These are phyloP conservation scores for Paramisgurnus dabryanus DNA, from an alignment of 2,113 vertebrate species.

Conservation along the genomic window DNA sequence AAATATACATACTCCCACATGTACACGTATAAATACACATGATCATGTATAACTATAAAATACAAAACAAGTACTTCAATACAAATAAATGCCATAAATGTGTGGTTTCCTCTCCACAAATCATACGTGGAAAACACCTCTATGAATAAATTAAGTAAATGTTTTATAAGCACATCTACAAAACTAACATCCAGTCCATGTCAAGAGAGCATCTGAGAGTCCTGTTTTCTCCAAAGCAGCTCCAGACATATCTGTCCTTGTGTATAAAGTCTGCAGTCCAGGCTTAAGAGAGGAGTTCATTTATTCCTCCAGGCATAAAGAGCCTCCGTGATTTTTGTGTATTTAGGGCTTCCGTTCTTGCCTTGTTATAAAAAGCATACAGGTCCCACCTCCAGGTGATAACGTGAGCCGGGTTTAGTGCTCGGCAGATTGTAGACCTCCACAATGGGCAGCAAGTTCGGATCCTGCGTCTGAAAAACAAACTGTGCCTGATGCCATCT, in stretches of 20 bases:
- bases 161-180: constrained; percentile 42
- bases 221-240: constrained; percentile 54
- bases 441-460: constrained; percentile 87
- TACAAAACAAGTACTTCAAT: constrained; percentile 55
- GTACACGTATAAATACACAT: constrained; percentile 68
- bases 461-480: constrained; percentile 87
- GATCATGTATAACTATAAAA: constrained; percentile 46
- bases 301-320: background rate
- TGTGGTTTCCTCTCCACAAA: constrained; percentile 51
- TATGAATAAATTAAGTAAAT: constrained; percentile 66
- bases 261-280: constrained; percentile 65
- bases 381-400: constrained; percentile 91
- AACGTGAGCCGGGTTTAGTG: constrained; percentile 76
- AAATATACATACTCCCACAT: constrained; percentile 61
- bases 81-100: constrained; percentile 48
- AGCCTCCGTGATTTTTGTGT: background rate
- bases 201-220: constrained; percentile 63
- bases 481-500: constrained; percentile 91
- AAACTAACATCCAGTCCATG: constrained; percentile 47
- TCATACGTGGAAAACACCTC: constrained; percentile 49
- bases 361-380: constrained; percentile 88
- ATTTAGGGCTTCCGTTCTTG: background rate
- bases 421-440: constrained; percentile 82
- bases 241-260: constrained; percentile 37
- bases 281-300: constrained; percentile 39